Base-by-base conservation (phyloP, 2,888 invertebrate species). In the Torymus texanus region DNA sequence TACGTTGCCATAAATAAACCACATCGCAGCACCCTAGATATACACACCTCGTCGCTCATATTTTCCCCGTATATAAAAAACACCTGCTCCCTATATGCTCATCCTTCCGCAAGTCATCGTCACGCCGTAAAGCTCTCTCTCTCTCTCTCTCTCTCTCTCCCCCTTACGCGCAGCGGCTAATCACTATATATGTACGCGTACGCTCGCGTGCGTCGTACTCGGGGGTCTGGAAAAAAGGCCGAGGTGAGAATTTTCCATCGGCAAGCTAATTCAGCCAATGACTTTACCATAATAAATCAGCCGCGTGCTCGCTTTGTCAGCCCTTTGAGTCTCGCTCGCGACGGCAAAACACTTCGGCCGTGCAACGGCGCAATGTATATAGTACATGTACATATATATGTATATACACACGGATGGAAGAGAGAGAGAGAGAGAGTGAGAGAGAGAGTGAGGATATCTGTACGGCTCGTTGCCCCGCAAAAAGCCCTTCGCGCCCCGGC, bases 391-490 rank as follows among this genome's bases (percentile, higher is more conserved):
- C 14, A n/a, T 8, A 61, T n/a, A 53, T 10, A 11, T 16, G 11
- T 16, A 29, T 55, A 56, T 16, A 29, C 14, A 21, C 18, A 4
- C 18, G 24, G 51, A 16, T 13, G 16, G 14, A 50, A 70, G 29
- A 58, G 16, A 41, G 50, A 41, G 66, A 29, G 62, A 14, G 11
- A 71, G 16, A 41, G 50, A 41, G 66, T 18, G 62, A 14, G 11
- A 71, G 58, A 58, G 50, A 18, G n/a, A 55, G n/a, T 18, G 29
- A 18, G 8, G 5, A 41, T 41, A 41, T 41, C 41, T 14, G 0
- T 29, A 72, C 72, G 83, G 83, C 80, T 82, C 79, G 82, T 62
- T 82, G 83, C 81, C 75, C 81, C 76, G 81, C 81, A 83, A 85
- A 85, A 84, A 85, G 58, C 79, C 79, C 76, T 41, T 77, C 58